Base-by-base conservation (phyloP, 2,888 invertebrate genomes). In the Sesia bembeciformis region DNA sequence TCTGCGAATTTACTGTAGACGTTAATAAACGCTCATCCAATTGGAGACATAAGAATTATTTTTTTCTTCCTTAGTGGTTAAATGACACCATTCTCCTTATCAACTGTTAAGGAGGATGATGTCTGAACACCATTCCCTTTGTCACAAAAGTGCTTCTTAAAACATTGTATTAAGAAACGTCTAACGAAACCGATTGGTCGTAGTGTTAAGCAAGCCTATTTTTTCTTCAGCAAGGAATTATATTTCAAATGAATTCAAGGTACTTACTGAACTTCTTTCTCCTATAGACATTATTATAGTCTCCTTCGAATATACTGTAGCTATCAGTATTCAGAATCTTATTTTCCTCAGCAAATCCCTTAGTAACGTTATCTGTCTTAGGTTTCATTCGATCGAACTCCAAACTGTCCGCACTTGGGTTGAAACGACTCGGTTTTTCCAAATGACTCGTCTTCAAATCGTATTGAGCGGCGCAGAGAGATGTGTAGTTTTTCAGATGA, bases 221-320 rank as follows among this genome's bases (percentile, higher is more conserved):
- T 23, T 23, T 23, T 23, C 23, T 23, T 23, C 23, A 46, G 5
- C 46, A 38, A 8, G 8, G 39, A 50, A 4, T 23, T 6, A 6
- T 50, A 5, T 38, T 39, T 7, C 39, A 50, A 39, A 39, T 3
- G 38, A 5, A 43, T 41, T 7, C 50, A 8, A 38, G 7, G 51
- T 54, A 69, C 82, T 79, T 54, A 89, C 88, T 81, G 64, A 83
- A 84, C 59, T 88, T 88, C 59, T 78, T 86, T 57, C 81, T 77
- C 40, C 80, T 74, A 54, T 76, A 80, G 6, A 81, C 58, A 54
- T 67, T 82, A 46, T 74, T 84, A 52, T 76, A 59, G 73, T 78
- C 3, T 73, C 78, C 5, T 83, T 82, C 54, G 76, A 86, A 39
- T 40, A 46, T 46, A 8, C 46, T n/a, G 40, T 52, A 40, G 40